These are phyloP conservation scores for Cremastinae sp. DNA, from an alignment of 2,888 invertebrate genomes.

Conservation along the genomic window DNA sequence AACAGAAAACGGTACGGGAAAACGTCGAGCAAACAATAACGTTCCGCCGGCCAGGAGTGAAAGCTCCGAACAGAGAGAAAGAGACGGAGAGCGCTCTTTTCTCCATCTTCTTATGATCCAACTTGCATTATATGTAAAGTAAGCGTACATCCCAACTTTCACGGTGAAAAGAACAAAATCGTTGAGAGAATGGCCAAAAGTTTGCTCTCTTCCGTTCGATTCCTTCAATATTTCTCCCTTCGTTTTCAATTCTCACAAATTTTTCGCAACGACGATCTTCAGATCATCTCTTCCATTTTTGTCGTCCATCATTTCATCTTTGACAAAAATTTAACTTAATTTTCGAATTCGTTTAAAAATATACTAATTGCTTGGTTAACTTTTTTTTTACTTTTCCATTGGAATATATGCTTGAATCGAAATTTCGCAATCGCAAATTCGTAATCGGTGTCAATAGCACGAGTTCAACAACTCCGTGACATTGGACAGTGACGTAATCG, in stretches of 20 bases:
- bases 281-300: not conserved
- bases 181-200: constrained; percentile 18
- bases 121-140: constrained; percentile 21
- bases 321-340: not conserved
- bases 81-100: constrained; percentile 6
- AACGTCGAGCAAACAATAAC: constrained; percentile 73
- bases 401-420: not conserved
- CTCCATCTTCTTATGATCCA: constrained; percentile 16
- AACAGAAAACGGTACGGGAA: constrained; percentile 69
- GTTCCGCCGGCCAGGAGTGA: constrained; percentile 65
- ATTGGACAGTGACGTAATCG: constrained; percentile 5
- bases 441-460: constrained; percentile 28
- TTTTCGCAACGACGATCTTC: constrained; percentile 15
- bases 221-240: constrained; percentile 37
- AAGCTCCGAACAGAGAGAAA: constrained; percentile 52
- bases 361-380: too few relatives aligned
- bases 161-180: constrained; percentile 8
- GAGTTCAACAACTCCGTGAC: constrained; percentile 26
- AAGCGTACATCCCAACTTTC: constrained; percentile 31
- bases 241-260: constrained; percentile 68
- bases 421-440: not conserved
- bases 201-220: constrained; percentile 19
- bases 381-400: not conserved
- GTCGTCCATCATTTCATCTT: not conserved
- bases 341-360: too few relatives aligned